A percentile compares a stretch with the other conserved stretches of the same genome.
Conservation (phyloP, 1,140 invertebrate genomes). For the Lepidostoma basale region DNA sequence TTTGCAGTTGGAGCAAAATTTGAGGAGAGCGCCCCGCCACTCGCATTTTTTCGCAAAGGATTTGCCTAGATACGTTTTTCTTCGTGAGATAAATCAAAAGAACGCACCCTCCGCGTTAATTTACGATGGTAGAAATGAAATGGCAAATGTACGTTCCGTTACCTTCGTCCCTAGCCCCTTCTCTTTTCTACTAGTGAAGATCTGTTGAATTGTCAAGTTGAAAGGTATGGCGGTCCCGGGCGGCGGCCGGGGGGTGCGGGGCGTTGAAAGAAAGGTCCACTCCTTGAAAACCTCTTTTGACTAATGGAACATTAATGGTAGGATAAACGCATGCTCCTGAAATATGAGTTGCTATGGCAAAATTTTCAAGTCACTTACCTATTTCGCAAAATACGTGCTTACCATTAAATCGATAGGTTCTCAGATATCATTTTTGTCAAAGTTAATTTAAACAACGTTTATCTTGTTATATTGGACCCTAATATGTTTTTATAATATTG, state of each 20-base stretch:
- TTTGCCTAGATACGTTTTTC: slow-evolving; percentile 23
- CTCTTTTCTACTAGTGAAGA: slow-evolving; percentile 15
- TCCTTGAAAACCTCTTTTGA: slow-evolving; percentile 25
- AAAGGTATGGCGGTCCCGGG: slow-evolving; percentile 21
- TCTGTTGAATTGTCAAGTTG: slow-evolving; percentile 38
- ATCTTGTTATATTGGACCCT: no score
- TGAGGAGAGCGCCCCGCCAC: not conserved
- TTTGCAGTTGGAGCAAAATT: slow-evolving; percentile 27
- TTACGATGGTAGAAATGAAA: slow-evolving; percentile 44
- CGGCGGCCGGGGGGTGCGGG: not conserved
- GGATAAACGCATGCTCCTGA: slow-evolving; percentile 30
- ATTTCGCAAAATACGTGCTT: no score
- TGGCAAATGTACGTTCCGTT: slow-evolving; percentile 41
- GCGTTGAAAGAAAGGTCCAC: slow-evolving; percentile 20
- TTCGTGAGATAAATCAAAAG: slow-evolving; percentile 39
- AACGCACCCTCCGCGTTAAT: slow-evolving; percentile 37
- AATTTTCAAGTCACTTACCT: no score
- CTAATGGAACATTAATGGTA: slow-evolving; percentile 42
- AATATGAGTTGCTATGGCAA: no score
- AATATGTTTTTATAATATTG: no score
- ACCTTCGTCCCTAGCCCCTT: slow-evolving; percentile 11
- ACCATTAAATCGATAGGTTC: no score
- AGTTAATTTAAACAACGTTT: no score
- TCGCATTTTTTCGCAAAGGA: slow-evolving; percentile 12
- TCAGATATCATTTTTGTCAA: no score